A percentile compares a stretch with the other conserved stretches of the same genome.
These are phyloP conservation scores for Cynaeus angustus DNA, from an alignment of 2,888 invertebrate species.

Conservation along the genomic window DNA sequence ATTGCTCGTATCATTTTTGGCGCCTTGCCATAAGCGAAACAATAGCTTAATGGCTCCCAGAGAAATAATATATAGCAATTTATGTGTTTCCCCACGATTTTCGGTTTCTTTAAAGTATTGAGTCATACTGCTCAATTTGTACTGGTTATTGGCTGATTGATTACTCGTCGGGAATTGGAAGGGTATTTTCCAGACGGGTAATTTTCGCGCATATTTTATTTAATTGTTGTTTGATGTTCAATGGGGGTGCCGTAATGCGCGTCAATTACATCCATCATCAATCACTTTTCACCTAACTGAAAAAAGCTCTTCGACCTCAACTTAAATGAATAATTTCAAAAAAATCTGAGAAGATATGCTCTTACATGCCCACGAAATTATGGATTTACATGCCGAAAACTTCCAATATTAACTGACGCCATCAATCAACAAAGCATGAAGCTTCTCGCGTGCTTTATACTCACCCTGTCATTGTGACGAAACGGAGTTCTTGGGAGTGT, in stretches of 20 bases:
- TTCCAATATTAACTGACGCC: constrained; percentile 23
- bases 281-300: constrained; percentile 6
- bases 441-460: constrained; percentile 14
- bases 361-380: constrained; percentile 10
- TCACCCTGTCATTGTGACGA: constrained; percentile 11
- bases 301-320: neutral
- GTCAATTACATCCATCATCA: constrained; percentile 9
- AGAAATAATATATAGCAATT: constrained; percentile 25
- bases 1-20: constrained; percentile 28
- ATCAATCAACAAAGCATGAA: constrained; percentile 25
- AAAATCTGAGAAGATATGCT: neutral
- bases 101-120: constrained; percentile 5
- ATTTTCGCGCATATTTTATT: constrained; percentile 21
- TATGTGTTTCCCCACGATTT: neutral
- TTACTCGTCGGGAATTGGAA: constrained; percentile 1
- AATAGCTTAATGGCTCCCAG: constrained; percentile 20
- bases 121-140: neutral
- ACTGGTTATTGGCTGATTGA: constrained; percentile 27
- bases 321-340: neutral
- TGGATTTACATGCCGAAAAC: constrained; percentile 1
- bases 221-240: constrained; percentile 29
- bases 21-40: constrained; percentile 31
- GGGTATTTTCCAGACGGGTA: constrained; percentile 7
- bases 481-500: constrained; percentile 11
- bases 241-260: constrained; percentile 17